Conservation (phyloP, 2,113 vertebrate genomes). For the Melanerpes aurifrons region DNA sequence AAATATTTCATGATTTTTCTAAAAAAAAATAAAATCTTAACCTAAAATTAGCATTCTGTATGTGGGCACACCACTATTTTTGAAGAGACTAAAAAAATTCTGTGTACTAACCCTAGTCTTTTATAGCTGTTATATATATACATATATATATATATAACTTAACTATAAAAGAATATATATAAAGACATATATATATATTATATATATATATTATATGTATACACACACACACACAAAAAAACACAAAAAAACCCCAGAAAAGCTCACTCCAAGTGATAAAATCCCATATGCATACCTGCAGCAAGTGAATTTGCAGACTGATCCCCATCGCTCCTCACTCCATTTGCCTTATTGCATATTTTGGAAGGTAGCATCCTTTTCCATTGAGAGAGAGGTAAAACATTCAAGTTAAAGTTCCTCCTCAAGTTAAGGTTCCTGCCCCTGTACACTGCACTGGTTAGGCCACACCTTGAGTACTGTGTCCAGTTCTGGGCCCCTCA, state of each 20-base stretch:
- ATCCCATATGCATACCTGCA: neutral
- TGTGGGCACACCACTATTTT: neutral
- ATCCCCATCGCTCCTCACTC: neutral
- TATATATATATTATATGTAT: too few relatives aligned
- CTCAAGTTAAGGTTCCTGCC: too few relatives aligned
- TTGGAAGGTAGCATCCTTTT: neutral
- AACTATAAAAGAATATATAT: too few relatives aligned
- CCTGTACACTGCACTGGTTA: too few relatives aligned
- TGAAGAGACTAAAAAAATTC: constrained; percentile 1
- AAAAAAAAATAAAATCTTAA: neutral
- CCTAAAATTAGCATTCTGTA: constrained; percentile 25
- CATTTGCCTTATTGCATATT: neutral
- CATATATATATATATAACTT: too few relatives aligned
- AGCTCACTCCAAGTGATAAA: neutral
- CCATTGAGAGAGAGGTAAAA: neutral
- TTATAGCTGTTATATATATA: neutral
- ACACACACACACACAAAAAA: neutral
- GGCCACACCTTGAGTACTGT: too few relatives aligned
- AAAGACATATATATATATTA: neutral
- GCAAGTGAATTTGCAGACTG: neutral
- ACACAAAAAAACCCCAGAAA: neutral
- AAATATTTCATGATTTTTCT: constrained; percentile 1
- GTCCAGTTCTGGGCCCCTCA: too few relatives aligned
- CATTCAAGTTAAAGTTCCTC: neutral
- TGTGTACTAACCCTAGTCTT: constrained; percentile 5